A percentile compares a stretch with the other conserved stretches of the same genome.
Evolutionary conservation across 2,797 vertebrate genomes (phyloP).

Genomic region (Melanotaenia maccullochi): DNA sequence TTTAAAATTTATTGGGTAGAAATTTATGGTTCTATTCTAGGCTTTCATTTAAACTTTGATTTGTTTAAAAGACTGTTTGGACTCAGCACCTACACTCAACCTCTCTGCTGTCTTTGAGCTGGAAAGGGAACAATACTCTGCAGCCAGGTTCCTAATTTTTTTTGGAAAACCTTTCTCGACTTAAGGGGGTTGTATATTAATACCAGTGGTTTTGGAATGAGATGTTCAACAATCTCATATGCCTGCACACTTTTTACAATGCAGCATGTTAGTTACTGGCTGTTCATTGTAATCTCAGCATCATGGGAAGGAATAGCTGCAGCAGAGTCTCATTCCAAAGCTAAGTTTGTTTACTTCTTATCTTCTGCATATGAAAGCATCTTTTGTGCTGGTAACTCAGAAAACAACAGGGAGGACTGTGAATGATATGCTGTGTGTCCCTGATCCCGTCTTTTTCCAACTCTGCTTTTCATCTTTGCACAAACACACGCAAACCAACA

Average conservation of each 20-base stretch:
- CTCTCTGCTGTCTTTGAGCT: constrained; percentile 17
- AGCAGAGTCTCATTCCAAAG: constrained; percentile 1
- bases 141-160: constrained; percentile 5
- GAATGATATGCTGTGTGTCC: constrained; percentile 20
- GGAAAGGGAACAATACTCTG: constrained; percentile 13
- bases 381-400: constrained; percentile 30
- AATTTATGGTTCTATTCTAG: not conserved
- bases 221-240: not conserved
- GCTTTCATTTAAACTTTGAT: constrained; percentile 5
- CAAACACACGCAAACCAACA: constrained; percentile 29
- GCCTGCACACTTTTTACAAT: not conserved
- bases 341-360: constrained; percentile 42
- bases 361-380: constrained; percentile 29
- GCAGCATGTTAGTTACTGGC: not conserved
- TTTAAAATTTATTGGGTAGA: constrained; percentile 4
- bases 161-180: not conserved
- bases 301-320: not conserved
- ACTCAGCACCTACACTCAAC: constrained; percentile 5
- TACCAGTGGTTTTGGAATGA: constrained; percentile 8
- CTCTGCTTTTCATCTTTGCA: constrained; percentile 27
- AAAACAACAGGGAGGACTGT: constrained; percentile 26
- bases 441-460: constrained; percentile 29
- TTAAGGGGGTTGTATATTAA: not conserved
- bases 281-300: not conserved
- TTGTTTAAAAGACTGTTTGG: not conserved